phyloP scores from a whole-genome alignment of 2,888 invertebrate genomes.

The Sinelater perroti region DNA sequence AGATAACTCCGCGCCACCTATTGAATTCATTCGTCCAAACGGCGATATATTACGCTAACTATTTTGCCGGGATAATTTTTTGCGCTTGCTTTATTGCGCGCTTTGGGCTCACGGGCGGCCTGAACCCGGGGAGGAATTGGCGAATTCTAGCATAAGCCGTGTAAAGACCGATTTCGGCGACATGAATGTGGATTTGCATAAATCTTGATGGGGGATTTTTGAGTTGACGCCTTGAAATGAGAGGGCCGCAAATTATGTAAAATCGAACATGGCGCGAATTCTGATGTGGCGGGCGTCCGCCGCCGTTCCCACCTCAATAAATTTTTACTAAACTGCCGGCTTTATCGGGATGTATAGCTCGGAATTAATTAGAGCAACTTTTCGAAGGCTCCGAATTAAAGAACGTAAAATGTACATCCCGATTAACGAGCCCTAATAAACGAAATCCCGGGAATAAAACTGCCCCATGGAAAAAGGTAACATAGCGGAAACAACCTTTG shows the following conservation, averaged over 20 bases:
- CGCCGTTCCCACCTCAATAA: not conserved
- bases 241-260: not conserved
- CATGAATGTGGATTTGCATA: conserved; percentile 1
- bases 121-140: conserved; percentile 5
- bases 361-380: not conserved
- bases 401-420: not conserved
- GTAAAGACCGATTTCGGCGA: not conserved
- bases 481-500: no score
- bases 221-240: not conserved
- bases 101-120: conserved; percentile 17
- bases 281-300: not conserved
- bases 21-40: conserved; percentile 19
- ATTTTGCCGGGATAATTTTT: conserved; percentile 25
- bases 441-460: conserved; percentile 2
- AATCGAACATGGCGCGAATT: not conserved
- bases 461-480: not conserved
- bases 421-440: conserved; percentile 1
- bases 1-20: conserved; percentile 22
- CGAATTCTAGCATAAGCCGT: conserved; percentile 4
- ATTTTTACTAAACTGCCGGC: no score
- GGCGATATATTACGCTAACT: conserved; percentile 23
- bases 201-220: conserved; percentile 2
- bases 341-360: no score
- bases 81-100: conserved; percentile 21
- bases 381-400: conserved; percentile 5